These are phyloP conservation scores for Himalopsyche tibetana DNA, from an alignment of 2,888 invertebrate species.

Conservation along the genomic window DNA sequence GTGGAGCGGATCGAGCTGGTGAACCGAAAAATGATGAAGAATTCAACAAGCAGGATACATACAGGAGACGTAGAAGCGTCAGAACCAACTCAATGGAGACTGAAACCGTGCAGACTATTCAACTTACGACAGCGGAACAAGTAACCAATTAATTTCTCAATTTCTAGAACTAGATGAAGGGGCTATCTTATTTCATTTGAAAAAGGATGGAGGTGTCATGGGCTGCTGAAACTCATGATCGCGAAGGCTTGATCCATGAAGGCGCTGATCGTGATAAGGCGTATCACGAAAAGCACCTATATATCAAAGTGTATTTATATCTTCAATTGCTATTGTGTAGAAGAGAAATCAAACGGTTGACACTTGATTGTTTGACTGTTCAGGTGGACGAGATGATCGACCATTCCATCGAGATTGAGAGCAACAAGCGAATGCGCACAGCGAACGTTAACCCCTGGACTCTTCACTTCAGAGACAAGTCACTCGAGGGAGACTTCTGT, in stretches of 20 bases:
- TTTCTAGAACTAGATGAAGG: no score
- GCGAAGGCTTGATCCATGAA: no score
- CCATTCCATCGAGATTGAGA: constrained; percentile 91
- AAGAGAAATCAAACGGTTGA: no score
- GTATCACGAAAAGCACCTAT: no score
- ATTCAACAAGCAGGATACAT: constrained; percentile 54
- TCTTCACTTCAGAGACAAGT: constrained; percentile 88
- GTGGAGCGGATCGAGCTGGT: constrained; percentile 43
- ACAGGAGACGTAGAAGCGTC: constrained; percentile 53
- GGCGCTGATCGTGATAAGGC: no score
- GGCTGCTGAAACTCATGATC: no score
- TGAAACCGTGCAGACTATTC: constrained; percentile 62
- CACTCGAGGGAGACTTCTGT: constrained; percentile 90
- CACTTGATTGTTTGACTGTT: no score
- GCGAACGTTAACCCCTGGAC: constrained; percentile 93
- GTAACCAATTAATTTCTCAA: constrained; percentile 44
- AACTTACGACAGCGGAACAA: constrained; percentile 69
- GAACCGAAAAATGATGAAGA: constrained; percentile 45
- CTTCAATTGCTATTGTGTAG: no score
- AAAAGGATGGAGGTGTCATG: no score
- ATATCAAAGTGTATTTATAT: no score
- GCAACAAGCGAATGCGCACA: constrained; percentile 90
- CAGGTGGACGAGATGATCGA: constrained; percentile 89
- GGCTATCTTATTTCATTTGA: no score
- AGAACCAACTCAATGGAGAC: constrained; percentile 57